These are phyloP conservation scores for Bufotes viridis DNA, from an alignment of 2,797 vertebrate genomes.

Conservation along the genomic window DNA sequence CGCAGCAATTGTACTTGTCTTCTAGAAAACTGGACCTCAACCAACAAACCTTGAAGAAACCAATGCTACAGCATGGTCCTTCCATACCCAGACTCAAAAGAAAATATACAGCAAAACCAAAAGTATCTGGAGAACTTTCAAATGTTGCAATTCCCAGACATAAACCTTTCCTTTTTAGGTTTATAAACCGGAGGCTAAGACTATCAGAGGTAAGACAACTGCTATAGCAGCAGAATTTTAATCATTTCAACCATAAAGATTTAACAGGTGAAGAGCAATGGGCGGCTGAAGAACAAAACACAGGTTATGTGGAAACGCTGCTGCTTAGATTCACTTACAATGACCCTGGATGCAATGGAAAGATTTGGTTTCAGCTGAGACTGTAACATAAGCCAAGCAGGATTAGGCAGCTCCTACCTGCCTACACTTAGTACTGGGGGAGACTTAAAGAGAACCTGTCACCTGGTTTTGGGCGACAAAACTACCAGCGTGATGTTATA, in stretches of 20 bases:
- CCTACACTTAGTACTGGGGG: not conserved
- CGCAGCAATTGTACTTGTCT: conserved; percentile 15
- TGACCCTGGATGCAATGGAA: not conserved
- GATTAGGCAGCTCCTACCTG: not conserved
- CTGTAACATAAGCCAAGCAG: not conserved
- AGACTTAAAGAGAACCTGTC: not conserved
- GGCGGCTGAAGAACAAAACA: not conserved
- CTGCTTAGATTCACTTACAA: not conserved
- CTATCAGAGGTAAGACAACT: not conserved
- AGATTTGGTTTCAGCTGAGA: not conserved
- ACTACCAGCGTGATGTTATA: too few species aligned
- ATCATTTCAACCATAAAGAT: not conserved
- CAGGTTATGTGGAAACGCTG: too few species aligned
- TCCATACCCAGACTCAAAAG: conserved; percentile 44
- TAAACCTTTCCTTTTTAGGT: conserved; percentile 23
- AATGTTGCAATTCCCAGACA: conserved; percentile 3
- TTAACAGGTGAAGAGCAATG: not conserved
- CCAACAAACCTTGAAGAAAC: conserved; percentile 41
- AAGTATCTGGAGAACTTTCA: conserved; percentile 17
- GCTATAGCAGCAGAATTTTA: not conserved
- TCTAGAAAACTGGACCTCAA: conserved; percentile 29
- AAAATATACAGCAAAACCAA: conserved; percentile 56
- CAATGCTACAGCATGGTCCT: not conserved
- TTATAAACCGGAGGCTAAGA: not conserved
- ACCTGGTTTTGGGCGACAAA: not conserved